Percentiles rank a stretch among this genome's conserved stretches.
Conservation (phyloP, 1,140 invertebrate genomes). For the Oryzaephilus surinamensis region DNA sequence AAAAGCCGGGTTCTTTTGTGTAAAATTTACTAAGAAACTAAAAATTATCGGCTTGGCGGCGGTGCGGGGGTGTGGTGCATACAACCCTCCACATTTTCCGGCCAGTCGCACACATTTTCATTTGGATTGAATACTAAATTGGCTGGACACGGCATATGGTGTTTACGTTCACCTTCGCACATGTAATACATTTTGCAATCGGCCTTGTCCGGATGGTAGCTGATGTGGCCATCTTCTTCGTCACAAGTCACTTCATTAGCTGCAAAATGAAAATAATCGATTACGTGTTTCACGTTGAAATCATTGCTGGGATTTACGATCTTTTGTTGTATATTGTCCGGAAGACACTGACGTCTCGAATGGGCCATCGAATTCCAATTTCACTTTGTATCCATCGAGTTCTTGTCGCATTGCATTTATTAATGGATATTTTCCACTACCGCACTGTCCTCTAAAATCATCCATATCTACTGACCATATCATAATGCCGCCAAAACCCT, state of each 20-base stretch:
- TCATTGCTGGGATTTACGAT: constrained; percentile 55
- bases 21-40: too few species aligned
- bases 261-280: constrained; percentile 33
- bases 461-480: constrained; percentile 96
- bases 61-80: constrained; percentile 70
- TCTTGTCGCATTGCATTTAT: constrained; percentile 80
- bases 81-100: constrained; percentile 86
- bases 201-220: constrained; percentile 79
- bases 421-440: constrained; percentile 83
- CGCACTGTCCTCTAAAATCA: constrained; percentile 83
- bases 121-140: constrained; percentile 89
- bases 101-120: constrained; percentile 93
- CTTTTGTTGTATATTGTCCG: constrained; percentile 72
- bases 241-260: constrained; percentile 82
- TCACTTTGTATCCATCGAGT: constrained; percentile 70
- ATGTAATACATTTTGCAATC: constrained; percentile 92
- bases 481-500: constrained; percentile 93
- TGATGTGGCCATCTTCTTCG: constrained; percentile 88
- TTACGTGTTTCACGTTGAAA: background rate
- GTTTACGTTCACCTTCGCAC: constrained; percentile 90
- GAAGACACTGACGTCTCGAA: constrained; percentile 61
- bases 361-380: constrained; percentile 77
- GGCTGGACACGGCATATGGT: constrained; percentile 94
- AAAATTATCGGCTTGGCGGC: constrained; percentile 35
- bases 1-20: too few species aligned